Evolutionary conservation across 2,113 vertebrate species (phyloP).

Genomic region (Scophthalmus maximus): DNA sequence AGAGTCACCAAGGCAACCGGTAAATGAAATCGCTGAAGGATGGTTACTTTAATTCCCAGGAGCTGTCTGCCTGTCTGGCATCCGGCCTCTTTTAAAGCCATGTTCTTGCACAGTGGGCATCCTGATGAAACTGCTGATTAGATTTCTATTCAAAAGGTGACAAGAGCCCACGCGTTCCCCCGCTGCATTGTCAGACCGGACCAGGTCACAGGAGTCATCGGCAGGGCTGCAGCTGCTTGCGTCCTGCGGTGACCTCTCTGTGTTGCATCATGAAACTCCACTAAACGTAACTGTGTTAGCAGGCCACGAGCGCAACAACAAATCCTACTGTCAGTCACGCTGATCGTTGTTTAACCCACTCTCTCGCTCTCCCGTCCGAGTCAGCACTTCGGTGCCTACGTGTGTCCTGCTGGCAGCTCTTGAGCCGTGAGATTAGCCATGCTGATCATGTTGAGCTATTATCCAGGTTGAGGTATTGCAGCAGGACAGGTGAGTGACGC

Average conservation of each 20-base stretch:
- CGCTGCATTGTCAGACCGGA: not conserved
- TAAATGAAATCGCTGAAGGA: slow-evolving; percentile 77
- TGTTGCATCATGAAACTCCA: slow-evolving; percentile 1
- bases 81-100: slow-evolving; percentile 45
- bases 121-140: slow-evolving; percentile 61
- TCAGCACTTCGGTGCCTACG: slow-evolving; percentile 66
- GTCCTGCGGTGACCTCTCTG: not conserved
- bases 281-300: slow-evolving; percentile 12
- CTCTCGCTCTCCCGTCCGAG: slow-evolving; percentile 33
- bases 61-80: slow-evolving; percentile 65
- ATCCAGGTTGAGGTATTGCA: slow-evolving; percentile 75
- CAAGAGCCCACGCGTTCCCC: slow-evolving; percentile 7
- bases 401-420: slow-evolving; percentile 56
- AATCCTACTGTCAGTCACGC: slow-evolving; percentile 51
- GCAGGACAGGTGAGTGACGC: slow-evolving; percentile 48
- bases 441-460: slow-evolving; percentile 67
- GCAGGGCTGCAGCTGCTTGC: not conserved
- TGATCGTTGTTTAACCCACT: slow-evolving; percentile 61
- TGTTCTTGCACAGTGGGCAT: slow-evolving; percentile 57
- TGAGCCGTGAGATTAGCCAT: slow-evolving; percentile 79
- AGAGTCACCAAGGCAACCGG: slow-evolving; percentile 81
- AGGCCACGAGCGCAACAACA: slow-evolving; percentile 18
- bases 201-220: not conserved
- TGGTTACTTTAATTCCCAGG: slow-evolving; percentile 73
- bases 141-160: slow-evolving; percentile 55